These are phyloP conservation scores for Oncorhynchus mykiss DNA, from an alignment of 2,113 vertebrate species.

Conservation along the genomic window DNA sequence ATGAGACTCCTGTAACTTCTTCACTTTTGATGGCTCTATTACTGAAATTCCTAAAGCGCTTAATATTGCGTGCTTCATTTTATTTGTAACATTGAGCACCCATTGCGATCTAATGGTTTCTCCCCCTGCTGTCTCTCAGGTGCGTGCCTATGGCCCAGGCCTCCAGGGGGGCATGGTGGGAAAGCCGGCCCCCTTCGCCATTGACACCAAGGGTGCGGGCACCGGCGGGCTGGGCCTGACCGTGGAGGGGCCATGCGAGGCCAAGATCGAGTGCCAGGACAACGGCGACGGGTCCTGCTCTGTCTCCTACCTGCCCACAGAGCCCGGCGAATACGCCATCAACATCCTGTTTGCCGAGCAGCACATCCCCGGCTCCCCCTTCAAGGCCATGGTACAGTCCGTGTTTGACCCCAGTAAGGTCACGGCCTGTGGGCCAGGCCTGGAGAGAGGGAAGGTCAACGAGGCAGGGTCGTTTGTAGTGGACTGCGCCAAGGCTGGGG, in stretches of 20 bases:
- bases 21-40: too few species aligned
- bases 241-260: slow-evolving; percentile 89
- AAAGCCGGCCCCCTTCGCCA: slow-evolving; percentile 84
- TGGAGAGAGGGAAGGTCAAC: slow-evolving; percentile 76
- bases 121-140: slow-evolving; percentile 64
- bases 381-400: slow-evolving; percentile 80
- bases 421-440: slow-evolving; percentile 83
- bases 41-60: not conserved
- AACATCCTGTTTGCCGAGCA: slow-evolving; percentile 87
- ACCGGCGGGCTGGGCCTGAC: slow-evolving; percentile 87
- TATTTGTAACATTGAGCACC: not conserved
- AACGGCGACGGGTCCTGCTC: slow-evolving; percentile 90
- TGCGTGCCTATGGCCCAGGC: slow-evolving; percentile 87
- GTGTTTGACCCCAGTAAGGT: slow-evolving; percentile 85
- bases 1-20: too few species aligned
- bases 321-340: slow-evolving; percentile 86
- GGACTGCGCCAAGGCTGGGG: slow-evolving; percentile 88
- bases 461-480: slow-evolving; percentile 82
- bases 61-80: not conserved
- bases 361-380: slow-evolving; percentile 91
- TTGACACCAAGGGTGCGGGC: slow-evolving; percentile 89
- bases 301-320: slow-evolving; percentile 88
- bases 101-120: not conserved
- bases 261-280: slow-evolving; percentile 91
- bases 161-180: slow-evolving; percentile 86